phyloP scores from a whole-genome alignment of 2,888 invertebrate genomes.

The Tyria jacobaeae region DNA sequence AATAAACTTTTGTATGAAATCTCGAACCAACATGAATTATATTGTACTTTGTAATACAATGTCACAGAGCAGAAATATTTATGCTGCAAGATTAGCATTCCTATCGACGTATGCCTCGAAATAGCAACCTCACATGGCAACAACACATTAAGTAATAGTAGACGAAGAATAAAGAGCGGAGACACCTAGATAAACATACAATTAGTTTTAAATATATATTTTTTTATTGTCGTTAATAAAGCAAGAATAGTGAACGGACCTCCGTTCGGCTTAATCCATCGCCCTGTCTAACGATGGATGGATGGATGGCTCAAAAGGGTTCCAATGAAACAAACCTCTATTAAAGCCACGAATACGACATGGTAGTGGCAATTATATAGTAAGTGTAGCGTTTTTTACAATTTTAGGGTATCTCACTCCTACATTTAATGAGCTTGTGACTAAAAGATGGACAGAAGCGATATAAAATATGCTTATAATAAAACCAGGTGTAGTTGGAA shows the following conservation, averaged over 20 bases:
- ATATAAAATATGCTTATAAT: no score
- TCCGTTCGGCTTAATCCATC: not conserved
- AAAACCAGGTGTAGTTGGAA: no score
- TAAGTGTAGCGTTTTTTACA: no score
- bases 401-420: no score
- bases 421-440: no score
- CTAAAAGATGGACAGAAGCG: no score
- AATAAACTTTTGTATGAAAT: conserved; percentile 2
- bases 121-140: conserved; percentile 11
- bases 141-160: conserved; percentile 3
- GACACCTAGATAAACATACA: not conserved
- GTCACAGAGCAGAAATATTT: not conserved
- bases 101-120: not conserved
- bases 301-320: no score
- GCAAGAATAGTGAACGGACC: not conserved
- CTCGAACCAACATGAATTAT: conserved; percentile 1
- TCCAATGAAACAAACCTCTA: no score
- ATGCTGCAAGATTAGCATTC: conserved; percentile 4
- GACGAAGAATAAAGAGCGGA: conserved; percentile 17
- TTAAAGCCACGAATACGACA: no score
- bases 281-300: not conserved
- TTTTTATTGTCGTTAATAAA: not conserved
- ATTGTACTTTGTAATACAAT: not conserved
- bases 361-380: no score
- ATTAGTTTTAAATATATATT: not conserved